These are phyloP conservation scores for Scaptodrosophila lebanonensis DNA, from an alignment of 1,140 invertebrate species.

Conservation along the genomic window DNA sequence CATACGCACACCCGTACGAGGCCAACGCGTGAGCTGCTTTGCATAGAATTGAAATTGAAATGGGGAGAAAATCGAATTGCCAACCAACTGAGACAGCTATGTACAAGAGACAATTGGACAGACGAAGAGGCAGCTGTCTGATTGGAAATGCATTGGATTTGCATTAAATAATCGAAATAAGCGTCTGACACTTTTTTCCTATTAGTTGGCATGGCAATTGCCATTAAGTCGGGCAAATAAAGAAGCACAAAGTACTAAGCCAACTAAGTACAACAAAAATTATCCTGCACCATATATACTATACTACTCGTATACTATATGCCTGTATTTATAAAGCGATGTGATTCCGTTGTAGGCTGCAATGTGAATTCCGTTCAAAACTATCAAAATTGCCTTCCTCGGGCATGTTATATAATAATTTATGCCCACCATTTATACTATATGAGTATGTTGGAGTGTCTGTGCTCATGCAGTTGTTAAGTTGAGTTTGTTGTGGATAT, in stretches of 20 bases:
- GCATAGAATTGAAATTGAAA: conserved; percentile 66
- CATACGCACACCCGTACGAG: too few species aligned
- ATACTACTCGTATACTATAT: too few species aligned
- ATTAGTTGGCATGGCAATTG: conserved; percentile 18
- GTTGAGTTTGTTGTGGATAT: conserved; percentile 22
- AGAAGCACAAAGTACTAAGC: conserved; percentile 11
- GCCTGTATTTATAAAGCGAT: too few species aligned
- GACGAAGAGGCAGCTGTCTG: conserved; percentile 24
- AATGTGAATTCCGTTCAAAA: too few species aligned
- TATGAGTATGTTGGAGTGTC: conserved; percentile 3
- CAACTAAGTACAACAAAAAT: not conserved
- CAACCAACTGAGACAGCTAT: conserved; percentile 36
- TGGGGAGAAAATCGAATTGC: conserved; percentile 66
- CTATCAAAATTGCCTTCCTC: conserved; percentile 24
- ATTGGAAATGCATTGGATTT: conserved; percentile 66
- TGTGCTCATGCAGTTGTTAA: not conserved
- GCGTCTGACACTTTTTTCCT: conserved; percentile 7
- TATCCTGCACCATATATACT: not conserved
- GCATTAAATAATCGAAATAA: conserved; percentile 68
- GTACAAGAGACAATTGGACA: not conserved
- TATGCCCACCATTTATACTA: not conserved
- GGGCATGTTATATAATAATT: conserved; percentile 26
- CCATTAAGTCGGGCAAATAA: conserved; percentile 60
- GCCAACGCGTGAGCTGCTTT: conserved; percentile 47
- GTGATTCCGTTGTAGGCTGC: too few species aligned